Conservation (phyloP, 2,888 invertebrate species). For the Erpobdella octoculata region DNA sequence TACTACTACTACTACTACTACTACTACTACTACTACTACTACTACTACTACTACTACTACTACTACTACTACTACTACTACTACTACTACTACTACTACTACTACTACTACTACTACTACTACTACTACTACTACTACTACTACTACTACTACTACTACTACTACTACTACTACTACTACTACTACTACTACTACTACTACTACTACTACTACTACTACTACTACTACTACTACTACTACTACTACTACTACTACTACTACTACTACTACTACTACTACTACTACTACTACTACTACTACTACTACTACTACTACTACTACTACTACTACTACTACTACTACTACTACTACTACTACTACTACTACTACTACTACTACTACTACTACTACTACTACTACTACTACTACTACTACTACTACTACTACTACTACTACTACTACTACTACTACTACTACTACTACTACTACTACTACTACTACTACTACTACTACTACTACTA, state of each 20-base stretch:
- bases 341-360: conserved; percentile 31
- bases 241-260: neutral
- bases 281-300: neutral
- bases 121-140: conserved; percentile 27
- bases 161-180: conserved; percentile 29
- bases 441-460: conserved; percentile 31
- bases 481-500: conserved; percentile 22
- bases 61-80: conserved; percentile 32
- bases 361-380: conserved; percentile 32
- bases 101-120: conserved; percentile 31
- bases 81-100: conserved; percentile 32
- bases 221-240: neutral
- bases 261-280: neutral
- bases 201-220: conserved; percentile 26
- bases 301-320: neutral
- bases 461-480: conserved; percentile 22
- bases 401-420: conserved; percentile 32
- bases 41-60: conserved; percentile 32
- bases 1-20: conserved; percentile 32
- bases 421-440: conserved; percentile 32
- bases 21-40: conserved; percentile 32
- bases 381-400: conserved; percentile 32
- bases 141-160: conserved; percentile 31
- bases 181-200: conserved; percentile 25
- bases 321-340: neutral